Evolutionary conservation across 92 coral and sea anemone genomes (phyloP).

Genomic region (Ricordea florida): DNA sequence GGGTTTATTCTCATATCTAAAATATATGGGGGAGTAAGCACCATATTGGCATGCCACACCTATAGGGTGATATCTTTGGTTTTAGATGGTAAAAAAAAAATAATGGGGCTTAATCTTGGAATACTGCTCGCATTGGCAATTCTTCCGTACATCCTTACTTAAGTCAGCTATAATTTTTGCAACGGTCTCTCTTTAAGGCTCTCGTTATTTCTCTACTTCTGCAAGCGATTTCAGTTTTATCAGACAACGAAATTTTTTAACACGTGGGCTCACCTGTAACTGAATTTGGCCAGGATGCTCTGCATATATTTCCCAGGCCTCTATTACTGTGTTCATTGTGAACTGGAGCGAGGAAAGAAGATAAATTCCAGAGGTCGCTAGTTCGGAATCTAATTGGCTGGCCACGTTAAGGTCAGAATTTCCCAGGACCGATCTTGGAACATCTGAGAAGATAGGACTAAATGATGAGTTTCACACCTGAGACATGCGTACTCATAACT

Average conservation of each 20-base stretch:
- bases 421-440: conserved; percentile 12
- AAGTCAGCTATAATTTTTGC: too few species aligned
- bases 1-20: too few species aligned
- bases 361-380: conserved; percentile 25
- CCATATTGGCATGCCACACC: too few species aligned
- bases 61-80: too few species aligned
- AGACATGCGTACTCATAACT: neutral
- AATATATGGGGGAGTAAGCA: too few species aligned
- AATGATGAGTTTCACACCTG: neutral
- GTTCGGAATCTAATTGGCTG: neutral
- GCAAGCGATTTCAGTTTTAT: too few species aligned
- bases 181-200: neutral
- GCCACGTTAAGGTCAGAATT: neutral
- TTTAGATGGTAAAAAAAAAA: neutral
- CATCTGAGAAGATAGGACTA: neutral
- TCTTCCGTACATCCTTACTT: too few species aligned
- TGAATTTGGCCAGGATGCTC: conserved; percentile 42
- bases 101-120: too few species aligned
- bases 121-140: too few species aligned
- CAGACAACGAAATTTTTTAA: neutral
- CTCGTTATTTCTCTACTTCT: too few species aligned
- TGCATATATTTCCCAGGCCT: conserved; percentile 82
- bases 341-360: conserved; percentile 48
- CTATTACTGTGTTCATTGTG: conserved; percentile 16
- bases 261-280: conserved; percentile 51